Evolutionary conservation across 2,113 vertebrate species (phyloP), one percentile per base, ranked within the genome.

Genomic region (Zosterops pallidus): DNA sequence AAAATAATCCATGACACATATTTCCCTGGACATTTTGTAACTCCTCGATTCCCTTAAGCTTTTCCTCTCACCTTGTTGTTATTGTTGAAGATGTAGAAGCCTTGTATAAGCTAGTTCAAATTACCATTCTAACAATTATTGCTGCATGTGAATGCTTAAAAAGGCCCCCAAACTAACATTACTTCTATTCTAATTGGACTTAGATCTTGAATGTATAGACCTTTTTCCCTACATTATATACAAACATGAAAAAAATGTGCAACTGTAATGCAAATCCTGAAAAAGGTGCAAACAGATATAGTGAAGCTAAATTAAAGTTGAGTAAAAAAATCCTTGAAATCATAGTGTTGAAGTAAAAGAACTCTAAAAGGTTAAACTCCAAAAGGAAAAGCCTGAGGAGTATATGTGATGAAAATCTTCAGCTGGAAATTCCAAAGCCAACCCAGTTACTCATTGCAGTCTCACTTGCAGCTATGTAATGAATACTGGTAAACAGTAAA

Each of bases 91-190:
- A 6, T 41, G 9, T 52, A 47, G 82, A 68, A 83, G 1, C 8
- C 9, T 64, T 28, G 4, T 47, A 56, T 31, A 83, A 82, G 1
- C 9, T 59, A 59, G 11, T 76, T 83, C 13, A 68, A 68, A 49
- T 8, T 69, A 47, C 11, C 9, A 15, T 75, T 90, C 21, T 72
- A 86, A 68, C 6, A 29, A 19, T 60, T 75, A 44, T 31, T 72
- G 3, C 31, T 33, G 7, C 12, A 42, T 53, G 5, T 64, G 11
- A 72, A 64, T 39, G 5, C 14, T 63, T 56, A 65, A 85, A 56
- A 68, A 29, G 19, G 3, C 15, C 28, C 0, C 22, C 4, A 49
- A 85, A 33, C 6, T 47, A 56, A 26, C 0, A 1, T n/a, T 42
- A 46, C 9, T 37, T 70, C 12, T 83, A 15, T 82, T 60, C 33